phyloP scores from a whole-genome alignment of 2,113 vertebrate genomes.

The Ondatra zibethicus region DNA sequence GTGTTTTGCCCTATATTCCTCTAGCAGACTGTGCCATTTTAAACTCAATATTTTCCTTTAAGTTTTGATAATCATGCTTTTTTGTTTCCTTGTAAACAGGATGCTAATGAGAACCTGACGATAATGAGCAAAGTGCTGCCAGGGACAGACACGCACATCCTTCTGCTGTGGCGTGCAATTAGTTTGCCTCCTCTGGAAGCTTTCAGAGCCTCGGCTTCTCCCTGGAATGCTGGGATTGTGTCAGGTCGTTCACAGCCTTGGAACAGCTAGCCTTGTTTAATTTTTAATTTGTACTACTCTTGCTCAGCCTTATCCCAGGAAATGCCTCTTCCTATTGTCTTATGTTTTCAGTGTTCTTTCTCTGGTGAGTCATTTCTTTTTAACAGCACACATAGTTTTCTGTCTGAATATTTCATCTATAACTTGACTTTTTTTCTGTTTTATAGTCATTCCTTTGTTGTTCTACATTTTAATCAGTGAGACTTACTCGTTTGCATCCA shows the following conservation, averaged over 20 bases:
- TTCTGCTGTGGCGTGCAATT: neutral
- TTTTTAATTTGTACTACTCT: neutral
- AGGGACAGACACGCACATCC: neutral
- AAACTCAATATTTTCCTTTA: conserved; percentile 4
- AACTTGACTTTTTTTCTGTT: neutral
- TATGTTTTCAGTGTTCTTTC: neutral
- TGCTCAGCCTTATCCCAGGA: neutral
- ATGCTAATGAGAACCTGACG: neutral
- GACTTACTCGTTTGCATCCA: neutral
- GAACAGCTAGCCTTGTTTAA: neutral
- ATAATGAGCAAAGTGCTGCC: neutral
- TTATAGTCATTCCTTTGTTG: neutral
- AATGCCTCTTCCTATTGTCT: neutral
- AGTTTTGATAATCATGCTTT: neutral
- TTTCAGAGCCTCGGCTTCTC: neutral
- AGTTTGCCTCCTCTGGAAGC: neutral
- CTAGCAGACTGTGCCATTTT: neutral
- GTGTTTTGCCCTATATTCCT: neutral
- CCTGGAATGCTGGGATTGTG: conserved; percentile 2
- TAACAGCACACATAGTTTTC: neutral
- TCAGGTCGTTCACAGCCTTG: neutral
- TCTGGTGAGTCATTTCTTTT: neutral
- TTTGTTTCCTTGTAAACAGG: neutral
- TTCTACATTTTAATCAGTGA: neutral
- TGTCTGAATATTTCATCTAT: neutral